Evolutionary conservation across 2,797 vertebrate genomes (phyloP), one percentile per base, ranked within the genome.

Genomic region (Schizopygopsis malacanthus): DNA sequence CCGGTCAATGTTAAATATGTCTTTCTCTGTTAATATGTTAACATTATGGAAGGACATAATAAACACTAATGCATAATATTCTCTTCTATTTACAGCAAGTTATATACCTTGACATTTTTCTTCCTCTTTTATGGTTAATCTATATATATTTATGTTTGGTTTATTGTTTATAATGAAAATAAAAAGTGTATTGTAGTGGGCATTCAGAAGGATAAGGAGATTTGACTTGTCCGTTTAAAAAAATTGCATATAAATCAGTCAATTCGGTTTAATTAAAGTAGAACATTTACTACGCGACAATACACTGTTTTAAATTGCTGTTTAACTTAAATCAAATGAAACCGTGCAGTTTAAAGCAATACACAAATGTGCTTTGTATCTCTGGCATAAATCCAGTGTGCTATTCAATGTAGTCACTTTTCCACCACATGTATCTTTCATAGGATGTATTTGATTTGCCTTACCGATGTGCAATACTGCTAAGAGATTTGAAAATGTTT

Each of bases 401-500:
- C 45, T 18, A 69, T 52, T 47, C 22, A 41, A 9, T 63, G 37
- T 76, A 39, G 72, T 52, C 72, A 76, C 61, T 54, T 84, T 80
- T 81, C 63, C 69, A 70, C 47, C 33, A 56, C 47, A 76, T 87
- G 33, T 89, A 82, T 16, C 59, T 78, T 77, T 63, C 75, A 81
- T 25, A 85, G 54, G 87, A 87, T 82, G 77, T 85, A n/a, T 84
- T 83, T 16, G 41, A 80, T 87, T 86, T 90, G 82, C 90, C 76
- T 92, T 90, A 88, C 87, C 56, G 45, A 88, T 84, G 88, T 90
- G 84, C 87, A 90, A 87, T 87, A 81, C 86, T 75, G 73, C 56
- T 18, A 69, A 78, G 86, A 87, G 83, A 83, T 75, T 75, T 86
- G 18, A 81, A 76, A 56, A 70, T 67, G 37, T 81, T 77, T 52